Base-by-base conservation (phyloP, 2,888 invertebrate genomes). In the Synergus umbraculus region DNA sequence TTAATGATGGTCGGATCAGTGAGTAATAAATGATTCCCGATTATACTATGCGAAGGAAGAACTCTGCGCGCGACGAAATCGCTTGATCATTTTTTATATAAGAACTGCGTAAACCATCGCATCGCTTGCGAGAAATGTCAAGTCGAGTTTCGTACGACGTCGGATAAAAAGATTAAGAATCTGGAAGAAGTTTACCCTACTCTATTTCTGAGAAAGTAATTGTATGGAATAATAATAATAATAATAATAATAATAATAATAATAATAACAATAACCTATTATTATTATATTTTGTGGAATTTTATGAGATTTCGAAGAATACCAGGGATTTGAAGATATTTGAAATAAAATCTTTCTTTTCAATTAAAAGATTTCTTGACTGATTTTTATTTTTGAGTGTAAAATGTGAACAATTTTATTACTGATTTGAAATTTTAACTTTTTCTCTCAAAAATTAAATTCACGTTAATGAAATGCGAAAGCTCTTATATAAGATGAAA, bases 1-100 rank as follows among this genome's bases (percentile, higher is more conserved):
- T 37, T 41, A 60, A 79, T 73, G 73, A 73, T 73, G 54, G 54
- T 18, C 37, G 54, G 73, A 41, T 22, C 15, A 49, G 73, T 54
- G 54, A 54, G 12, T 73, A 73, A 73, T 73, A 29, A 37, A 73
- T 58, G 54, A 37, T 29, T 12, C 37, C 54, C 54, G 10, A 41
- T 73, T 73, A 63, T 54, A 15, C 5, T 15, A 46, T 54, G 37
- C 10, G 10, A 54, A 15, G 37, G 29, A 49, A 73, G 12, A 73
- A 69, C 22, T 69, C 49, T 29, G 49, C 4, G 54, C 37, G n/a
- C 54, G 29, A n/a, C 37, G 15, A 73, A 73, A 37, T 41, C 5
- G 41, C 4, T 37, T 37, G 12, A 9, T 54, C 54, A 41, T 73
- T 73, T 73, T 73, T 73, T 54, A 69, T 54, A 69, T 54, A 15